Percentiles rank a stretch among this genome's conserved stretches.
These are phyloP conservation scores for Pelochelys cantorii DNA, from an alignment of 2,797 vertebrate species.

Conservation along the genomic window DNA sequence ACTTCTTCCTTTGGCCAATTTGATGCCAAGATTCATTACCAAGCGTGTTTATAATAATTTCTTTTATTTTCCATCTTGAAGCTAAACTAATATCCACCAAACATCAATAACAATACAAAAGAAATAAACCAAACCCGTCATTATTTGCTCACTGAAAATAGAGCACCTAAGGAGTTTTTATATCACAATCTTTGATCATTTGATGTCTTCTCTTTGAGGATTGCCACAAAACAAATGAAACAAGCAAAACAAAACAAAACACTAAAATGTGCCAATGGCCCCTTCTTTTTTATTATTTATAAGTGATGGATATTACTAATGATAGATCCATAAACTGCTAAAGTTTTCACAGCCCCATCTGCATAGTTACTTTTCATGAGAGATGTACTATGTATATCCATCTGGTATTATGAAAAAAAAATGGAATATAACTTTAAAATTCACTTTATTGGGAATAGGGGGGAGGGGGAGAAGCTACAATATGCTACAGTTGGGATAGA, in stretches of 20 bases:
- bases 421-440: slow-evolving; percentile 35
- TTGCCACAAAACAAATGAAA: slow-evolving; percentile 29
- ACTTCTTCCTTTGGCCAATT: not conserved
- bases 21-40: not conserved
- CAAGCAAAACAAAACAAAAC: slow-evolving; percentile 58
- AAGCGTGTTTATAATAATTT: not conserved
- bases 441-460: slow-evolving; percentile 4
- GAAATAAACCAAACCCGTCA: not conserved
- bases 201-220: slow-evolving; percentile 42
- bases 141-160: slow-evolving; percentile 36
- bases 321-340: slow-evolving; percentile 49
- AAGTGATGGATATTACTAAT: slow-evolving; percentile 59
- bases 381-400: slow-evolving; percentile 50
- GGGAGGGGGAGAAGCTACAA: not conserved
- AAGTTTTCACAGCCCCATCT: slow-evolving; percentile 61
- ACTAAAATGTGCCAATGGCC: slow-evolving; percentile 26
- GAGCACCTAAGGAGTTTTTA: slow-evolving; percentile 24
- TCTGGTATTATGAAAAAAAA: not conserved
- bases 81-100: not conserved
- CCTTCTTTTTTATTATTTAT: slow-evolving; percentile 67
- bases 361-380: slow-evolving; percentile 55
- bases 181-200: slow-evolving; percentile 2
- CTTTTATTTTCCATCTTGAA: not conserved
- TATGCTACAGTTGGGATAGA: slow-evolving; percentile 31
- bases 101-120: slow-evolving; percentile 15